Base-by-base conservation (phyloP, 2,888 invertebrate genomes). In the Thera britannica region DNA sequence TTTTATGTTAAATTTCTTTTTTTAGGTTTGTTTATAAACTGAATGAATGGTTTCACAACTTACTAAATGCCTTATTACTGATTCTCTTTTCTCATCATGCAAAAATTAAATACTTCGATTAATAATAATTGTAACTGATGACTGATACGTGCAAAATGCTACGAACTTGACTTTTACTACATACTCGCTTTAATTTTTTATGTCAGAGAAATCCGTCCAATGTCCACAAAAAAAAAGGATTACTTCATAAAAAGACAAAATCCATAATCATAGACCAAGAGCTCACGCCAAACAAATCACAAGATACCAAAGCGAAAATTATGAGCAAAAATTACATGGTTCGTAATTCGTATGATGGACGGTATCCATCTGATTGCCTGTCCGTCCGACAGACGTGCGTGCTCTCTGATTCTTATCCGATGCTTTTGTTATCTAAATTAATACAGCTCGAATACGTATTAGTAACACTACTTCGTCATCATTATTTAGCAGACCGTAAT, bases 351-450 rank as follows among this genome's bases (percentile, higher is more conserved):
- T 52, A n/a, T 79, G 83, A 80, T 76, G 75, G 81, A 71, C 75
- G 57, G 76, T 80, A 76, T 73, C 72, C 57, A 77, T 76, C 78
- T 80, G 88, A 88, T 87, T 85, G 86, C 82, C 84, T 87, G 88
- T 85, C 89, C 66, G 83, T 83, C 84, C 64, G 65, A 70, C 70
- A 60, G 67, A 72, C 73, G 74, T 73, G 73, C 59, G 65, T 66
- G 23, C 23, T 23, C 23, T 23, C 23, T 23, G 23, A 23, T 23
- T 23, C 23, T 23, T 23, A 23, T 68, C 67, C 65, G 73, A 81
- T 74, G 52, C 12, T 51, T 71, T 77, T 72, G 58, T 77, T 68
- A 68, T 76, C 65, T 68, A 73, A 79, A 74, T 75, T 72, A 64
- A 55, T 60, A 49, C 44, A 46, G 57, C 58, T 49, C 4, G 9